These are phyloP conservation scores for Solen grandis DNA, from an alignment of 1,140 invertebrate species.

Conservation along the genomic window DNA sequence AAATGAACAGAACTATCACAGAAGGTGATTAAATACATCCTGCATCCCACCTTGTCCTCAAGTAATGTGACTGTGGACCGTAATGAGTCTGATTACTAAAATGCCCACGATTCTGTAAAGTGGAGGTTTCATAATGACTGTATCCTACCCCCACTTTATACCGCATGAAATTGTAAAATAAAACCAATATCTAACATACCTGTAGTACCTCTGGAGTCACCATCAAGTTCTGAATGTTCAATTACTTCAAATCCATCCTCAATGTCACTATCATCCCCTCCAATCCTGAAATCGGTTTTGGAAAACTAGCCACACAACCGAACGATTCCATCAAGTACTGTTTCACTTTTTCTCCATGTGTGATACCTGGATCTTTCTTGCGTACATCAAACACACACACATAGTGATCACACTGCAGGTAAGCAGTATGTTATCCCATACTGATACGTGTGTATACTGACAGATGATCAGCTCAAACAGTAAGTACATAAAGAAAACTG, in stretches of 20 bases:
- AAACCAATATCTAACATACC: too few species aligned
- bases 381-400: slow-evolving; percentile 64
- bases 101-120: too few species aligned
- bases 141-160: too few species aligned
- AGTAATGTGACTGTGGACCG: too few species aligned
- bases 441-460: slow-evolving; percentile 66
- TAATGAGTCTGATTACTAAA: too few species aligned
- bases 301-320: too few species aligned
- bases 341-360: slow-evolving; percentile 16
- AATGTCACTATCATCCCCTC: background rate
- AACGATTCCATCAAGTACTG: slow-evolving; percentile 32
- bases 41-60: too few species aligned
- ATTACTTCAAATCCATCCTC: slow-evolving; percentile 33
- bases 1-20: too few species aligned
- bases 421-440: slow-evolving; percentile 72
- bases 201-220: too few species aligned
- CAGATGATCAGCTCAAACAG: slow-evolving; percentile 70
- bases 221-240: slow-evolving; percentile 18
- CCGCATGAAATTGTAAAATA: too few species aligned
- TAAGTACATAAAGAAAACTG: slow-evolving; percentile 65
- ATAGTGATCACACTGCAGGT: slow-evolving; percentile 63
- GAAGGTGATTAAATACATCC: too few species aligned
- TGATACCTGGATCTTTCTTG: slow-evolving; percentile 60
- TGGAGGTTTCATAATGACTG: too few species aligned
- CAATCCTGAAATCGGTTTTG: background rate